Conservation (phyloP, 2,888 invertebrate genomes). For the Lasioglossum vierecki region DNA sequence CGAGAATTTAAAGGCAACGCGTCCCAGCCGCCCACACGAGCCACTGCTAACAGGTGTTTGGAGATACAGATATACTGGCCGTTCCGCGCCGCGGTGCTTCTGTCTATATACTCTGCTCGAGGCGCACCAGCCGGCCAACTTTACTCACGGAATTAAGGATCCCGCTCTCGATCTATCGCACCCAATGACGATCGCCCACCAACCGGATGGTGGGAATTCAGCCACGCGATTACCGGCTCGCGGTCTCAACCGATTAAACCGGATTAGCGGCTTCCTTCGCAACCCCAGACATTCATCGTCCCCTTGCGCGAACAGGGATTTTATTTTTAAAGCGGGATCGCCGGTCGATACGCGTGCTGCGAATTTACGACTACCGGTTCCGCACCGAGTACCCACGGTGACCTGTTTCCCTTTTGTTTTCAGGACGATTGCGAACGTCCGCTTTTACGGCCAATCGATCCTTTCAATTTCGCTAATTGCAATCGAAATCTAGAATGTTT, state of each 20-base stretch:
- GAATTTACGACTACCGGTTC: background rate
- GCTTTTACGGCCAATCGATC: background rate
- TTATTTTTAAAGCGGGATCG: constrained; percentile 24
- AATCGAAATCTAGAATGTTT: background rate
- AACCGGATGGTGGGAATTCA: background rate
- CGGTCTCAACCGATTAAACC: background rate
- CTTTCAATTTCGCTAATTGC: background rate
- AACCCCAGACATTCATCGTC: too few relatives aligned
- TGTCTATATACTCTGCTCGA: constrained; percentile 14
- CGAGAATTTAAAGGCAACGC: constrained; percentile 70
- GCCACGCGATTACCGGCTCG: constrained; percentile 11
- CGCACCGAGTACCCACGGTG: too few relatives aligned
- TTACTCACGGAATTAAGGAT: constrained; percentile 26
- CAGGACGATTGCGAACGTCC: background rate
- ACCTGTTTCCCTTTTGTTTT: background rate
- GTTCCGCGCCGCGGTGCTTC: constrained; percentile 24
- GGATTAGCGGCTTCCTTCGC: background rate
- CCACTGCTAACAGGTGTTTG: constrained; percentile 82
- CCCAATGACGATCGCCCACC: background rate
- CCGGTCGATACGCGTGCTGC: constrained; percentile 10
- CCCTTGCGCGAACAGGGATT: background rate
- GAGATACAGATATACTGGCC: constrained; percentile 80
- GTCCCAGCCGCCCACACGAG: constrained; percentile 62
- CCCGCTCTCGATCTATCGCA: background rate
- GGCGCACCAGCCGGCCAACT: constrained; percentile 1